Conservation (phyloP, 2,113 vertebrate species). For the Eptesicus fuscus region DNA sequence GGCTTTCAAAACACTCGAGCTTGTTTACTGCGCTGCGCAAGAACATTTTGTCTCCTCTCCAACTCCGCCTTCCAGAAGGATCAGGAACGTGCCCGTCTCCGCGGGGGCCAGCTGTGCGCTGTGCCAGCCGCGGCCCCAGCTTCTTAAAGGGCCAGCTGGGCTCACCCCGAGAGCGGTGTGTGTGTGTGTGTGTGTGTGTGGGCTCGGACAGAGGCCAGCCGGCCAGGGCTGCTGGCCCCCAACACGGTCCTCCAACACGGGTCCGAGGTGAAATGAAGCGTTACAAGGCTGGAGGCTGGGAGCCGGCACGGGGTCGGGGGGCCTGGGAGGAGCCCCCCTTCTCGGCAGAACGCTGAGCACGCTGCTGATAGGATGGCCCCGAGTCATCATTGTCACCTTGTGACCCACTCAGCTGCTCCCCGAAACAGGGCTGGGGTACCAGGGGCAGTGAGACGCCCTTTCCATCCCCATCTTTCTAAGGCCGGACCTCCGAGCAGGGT, state of each 20-base stretch:
- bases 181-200: too few species aligned
- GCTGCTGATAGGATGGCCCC: rapidly evolving
- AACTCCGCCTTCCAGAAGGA: constrained; percentile 67
- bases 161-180: not conserved
- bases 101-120: not conserved
- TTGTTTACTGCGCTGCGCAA: constrained; percentile 79
- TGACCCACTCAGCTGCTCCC: not conserved
- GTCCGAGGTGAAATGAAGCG: rapidly evolving
- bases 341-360: rapidly evolving
- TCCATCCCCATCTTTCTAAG: not conserved
- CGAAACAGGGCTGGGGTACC: rapidly evolving
- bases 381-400: rapidly evolving
- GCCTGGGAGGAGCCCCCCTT: rapidly evolving
- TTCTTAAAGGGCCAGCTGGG: constrained; percentile 48
- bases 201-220: not conserved
- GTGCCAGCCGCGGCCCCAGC: not conserved
- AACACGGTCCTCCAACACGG: not conserved
- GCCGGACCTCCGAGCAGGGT: not conserved
- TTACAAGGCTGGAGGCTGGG: not conserved
- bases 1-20: constrained; percentile 79
- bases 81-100: not conserved
- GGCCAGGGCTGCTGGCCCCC: not conserved
- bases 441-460: rapidly evolving
- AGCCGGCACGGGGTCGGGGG: not conserved
- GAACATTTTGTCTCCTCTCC: constrained; percentile 80